phyloP scores from a whole-genome alignment of 1,140 invertebrate species.

The Drosophila ercepeae region DNA sequence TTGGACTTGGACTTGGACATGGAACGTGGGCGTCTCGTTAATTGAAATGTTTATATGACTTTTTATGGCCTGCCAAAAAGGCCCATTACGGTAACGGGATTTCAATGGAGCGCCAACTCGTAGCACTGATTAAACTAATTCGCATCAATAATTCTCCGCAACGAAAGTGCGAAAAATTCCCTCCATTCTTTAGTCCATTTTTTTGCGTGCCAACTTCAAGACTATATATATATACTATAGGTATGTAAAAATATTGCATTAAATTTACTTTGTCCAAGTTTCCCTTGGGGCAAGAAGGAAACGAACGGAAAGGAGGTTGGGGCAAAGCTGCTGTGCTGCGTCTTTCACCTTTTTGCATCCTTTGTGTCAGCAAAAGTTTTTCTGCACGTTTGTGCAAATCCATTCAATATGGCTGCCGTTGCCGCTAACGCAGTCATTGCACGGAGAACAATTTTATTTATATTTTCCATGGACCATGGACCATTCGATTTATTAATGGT shows the following conservation, averaged over 20 bases:
- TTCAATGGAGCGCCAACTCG: constrained; percentile 53
- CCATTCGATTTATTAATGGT: background rate
- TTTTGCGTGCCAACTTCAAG: constrained; percentile 16
- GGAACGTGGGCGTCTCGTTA: constrained; percentile 67
- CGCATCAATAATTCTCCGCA: constrained; percentile 62
- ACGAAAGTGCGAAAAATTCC: constrained; percentile 39
- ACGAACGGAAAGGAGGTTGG: background rate
- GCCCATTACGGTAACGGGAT: constrained; percentile 73
- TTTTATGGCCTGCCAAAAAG: constrained; percentile 80
- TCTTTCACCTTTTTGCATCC: constrained; percentile 76
- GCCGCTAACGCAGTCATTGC: constrained; percentile 39
- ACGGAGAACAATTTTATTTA: constrained; percentile 8
- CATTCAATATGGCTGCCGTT: constrained; percentile 80
- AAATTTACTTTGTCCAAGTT: constrained; percentile 72
- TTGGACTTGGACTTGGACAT: constrained; percentile 38
- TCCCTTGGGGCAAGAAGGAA: constrained; percentile 14
- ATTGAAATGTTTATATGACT: constrained; percentile 82
- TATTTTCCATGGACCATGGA: background rate
- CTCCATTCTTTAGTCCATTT: background rate
- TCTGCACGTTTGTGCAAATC: constrained; percentile 80
- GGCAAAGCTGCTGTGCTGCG: constrained; percentile 35
- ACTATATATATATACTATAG: constrained; percentile 18
- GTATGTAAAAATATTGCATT: constrained; percentile 69
- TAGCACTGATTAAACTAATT: constrained; percentile 74
- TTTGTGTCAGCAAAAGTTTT: constrained; percentile 81